These are phyloP conservation scores for Heteromormyrus szaboi DNA, from an alignment of 2,797 vertebrate genomes.

Conservation along the genomic window DNA sequence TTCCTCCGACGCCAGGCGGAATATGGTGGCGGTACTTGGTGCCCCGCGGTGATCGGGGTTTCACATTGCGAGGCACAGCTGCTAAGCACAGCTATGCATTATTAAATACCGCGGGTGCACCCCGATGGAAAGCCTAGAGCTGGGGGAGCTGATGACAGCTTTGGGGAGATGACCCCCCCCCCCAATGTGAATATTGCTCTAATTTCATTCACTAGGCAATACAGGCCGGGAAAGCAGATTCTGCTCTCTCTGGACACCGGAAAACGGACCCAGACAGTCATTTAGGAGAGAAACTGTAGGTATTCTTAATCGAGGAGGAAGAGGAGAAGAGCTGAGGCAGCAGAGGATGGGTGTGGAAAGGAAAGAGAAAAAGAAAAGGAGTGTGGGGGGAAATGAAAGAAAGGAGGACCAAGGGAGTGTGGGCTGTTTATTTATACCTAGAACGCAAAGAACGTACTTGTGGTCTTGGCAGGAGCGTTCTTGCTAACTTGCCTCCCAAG, in stretches of 20 bases:
- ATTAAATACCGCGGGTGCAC: neutral
- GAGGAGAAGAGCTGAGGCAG: constrained; percentile 25
- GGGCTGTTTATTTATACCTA: neutral
- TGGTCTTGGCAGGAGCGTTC: neutral
- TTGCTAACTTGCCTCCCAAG: neutral
- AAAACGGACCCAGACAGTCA: neutral
- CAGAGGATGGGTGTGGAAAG: constrained; percentile 26
- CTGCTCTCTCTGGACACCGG: neutral
- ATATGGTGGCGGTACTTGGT: neutral
- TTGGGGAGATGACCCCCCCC: constrained; percentile 1
- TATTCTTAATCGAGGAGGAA: neutral
- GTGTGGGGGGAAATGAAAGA: constrained; percentile 11
- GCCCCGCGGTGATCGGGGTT: neutral
- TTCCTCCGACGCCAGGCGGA: neutral
- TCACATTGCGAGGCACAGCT: neutral
- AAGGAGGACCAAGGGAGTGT: constrained; percentile 48
- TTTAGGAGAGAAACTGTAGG: constrained; percentile 41
- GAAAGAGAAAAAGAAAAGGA: neutral
- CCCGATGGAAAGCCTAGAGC: neutral
- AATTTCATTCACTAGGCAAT: constrained; percentile 16
- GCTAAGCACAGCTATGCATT: neutral
- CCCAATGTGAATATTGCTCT: constrained; percentile 29
- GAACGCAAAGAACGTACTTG: neutral
- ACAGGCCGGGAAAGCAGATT: neutral
- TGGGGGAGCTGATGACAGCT: neutral